These are phyloP conservation scores for Oncorhynchus nerka DNA, from an alignment of 2,113 vertebrate genomes.

Conservation along the genomic window DNA sequence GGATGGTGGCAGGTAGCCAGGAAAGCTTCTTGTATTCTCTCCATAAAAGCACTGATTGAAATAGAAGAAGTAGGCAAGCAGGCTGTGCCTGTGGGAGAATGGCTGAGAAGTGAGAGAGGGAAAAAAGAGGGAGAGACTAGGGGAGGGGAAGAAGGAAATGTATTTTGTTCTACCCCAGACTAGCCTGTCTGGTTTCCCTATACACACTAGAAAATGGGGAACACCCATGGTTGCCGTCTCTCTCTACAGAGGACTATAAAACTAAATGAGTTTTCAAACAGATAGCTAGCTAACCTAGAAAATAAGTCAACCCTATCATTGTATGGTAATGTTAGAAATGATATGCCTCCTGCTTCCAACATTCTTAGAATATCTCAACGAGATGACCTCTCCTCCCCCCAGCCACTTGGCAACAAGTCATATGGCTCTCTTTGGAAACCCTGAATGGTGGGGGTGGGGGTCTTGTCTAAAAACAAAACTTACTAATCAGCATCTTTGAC, in stretches of 20 bases:
- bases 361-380: too few species aligned
- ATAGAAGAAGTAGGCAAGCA: slow-evolving; percentile 38
- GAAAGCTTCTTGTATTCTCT: slow-evolving; percentile 34
- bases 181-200: slow-evolving; percentile 12
- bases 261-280: background rate
- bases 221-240: slow-evolving; percentile 2
- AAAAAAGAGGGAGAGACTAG: slow-evolving; percentile 7
- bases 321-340: too few species aligned
- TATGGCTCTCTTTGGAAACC: too few species aligned
- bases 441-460: too few species aligned
- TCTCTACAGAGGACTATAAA: slow-evolving; percentile 6
- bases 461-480: too few species aligned
- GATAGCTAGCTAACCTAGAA: background rate
- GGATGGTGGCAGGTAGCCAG: slow-evolving; percentile 40
- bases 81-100: slow-evolving; percentile 9
- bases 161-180: slow-evolving; percentile 4
- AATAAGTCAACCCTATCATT: background rate
- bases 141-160: slow-evolving; percentile 19
- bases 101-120: slow-evolving; percentile 8
- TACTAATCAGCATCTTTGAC: too few species aligned
- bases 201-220: slow-evolving; percentile 15
- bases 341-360: too few species aligned
- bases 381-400: too few species aligned
- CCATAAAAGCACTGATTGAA: slow-evolving; percentile 53
- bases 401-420: too few species aligned